Conservation (phyloP, 2,797 vertebrate genomes). For the Mormyrus proboscirostris region DNA sequence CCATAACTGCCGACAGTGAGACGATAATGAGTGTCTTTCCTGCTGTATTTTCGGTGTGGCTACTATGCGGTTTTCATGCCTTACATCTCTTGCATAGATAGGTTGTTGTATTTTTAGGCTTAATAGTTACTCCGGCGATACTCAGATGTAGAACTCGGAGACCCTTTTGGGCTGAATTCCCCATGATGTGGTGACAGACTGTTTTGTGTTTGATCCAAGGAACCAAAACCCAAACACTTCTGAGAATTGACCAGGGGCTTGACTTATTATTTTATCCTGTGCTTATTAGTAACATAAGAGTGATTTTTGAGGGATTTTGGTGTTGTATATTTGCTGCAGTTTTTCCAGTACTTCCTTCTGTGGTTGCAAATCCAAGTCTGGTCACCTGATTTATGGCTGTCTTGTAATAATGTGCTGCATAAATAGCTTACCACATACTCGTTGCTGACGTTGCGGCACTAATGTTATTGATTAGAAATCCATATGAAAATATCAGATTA, state of each 20-base stretch:
- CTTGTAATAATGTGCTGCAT: neutral
- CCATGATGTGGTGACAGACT: neutral
- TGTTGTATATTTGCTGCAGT: neutral
- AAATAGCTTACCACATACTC: neutral
- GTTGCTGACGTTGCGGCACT: neutral
- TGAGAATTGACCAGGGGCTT: neutral
- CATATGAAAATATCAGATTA: neutral
- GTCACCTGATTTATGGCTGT: neutral
- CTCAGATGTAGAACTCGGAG: neutral
- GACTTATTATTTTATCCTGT: neutral
- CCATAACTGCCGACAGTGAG: neutral
- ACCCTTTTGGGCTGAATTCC: neutral
- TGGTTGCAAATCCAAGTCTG: neutral
- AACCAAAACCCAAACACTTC: neutral
- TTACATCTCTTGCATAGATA: neutral
- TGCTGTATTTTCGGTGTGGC: neutral
- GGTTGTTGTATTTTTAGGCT: neutral
- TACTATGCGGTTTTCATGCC: neutral
- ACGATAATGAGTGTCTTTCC: neutral
- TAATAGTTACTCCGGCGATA: neutral
- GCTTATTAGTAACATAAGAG: neutral
- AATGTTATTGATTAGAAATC: neutral
- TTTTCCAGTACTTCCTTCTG: neutral
- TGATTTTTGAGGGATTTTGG: neutral
- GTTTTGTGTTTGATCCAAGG: neutral